phyloP scores from a whole-genome alignment of 2,113 vertebrate genomes.

The Copsychus sechellarum region DNA sequence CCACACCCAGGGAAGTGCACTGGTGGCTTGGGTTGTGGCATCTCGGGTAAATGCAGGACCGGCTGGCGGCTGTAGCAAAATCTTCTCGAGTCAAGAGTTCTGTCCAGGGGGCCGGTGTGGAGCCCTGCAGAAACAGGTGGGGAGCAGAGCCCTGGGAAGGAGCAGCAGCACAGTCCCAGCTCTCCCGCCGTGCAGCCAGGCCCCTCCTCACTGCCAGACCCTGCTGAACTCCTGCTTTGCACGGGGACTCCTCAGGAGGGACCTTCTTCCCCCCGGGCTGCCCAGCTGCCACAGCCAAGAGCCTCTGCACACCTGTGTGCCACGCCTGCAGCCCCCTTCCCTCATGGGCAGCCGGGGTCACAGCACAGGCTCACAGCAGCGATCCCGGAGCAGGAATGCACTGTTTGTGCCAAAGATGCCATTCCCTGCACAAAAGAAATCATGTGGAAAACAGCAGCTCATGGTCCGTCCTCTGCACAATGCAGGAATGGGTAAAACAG shows the following conservation, averaged over 20 bases:
- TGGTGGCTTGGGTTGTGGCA: neutral
- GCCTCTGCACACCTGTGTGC: neutral
- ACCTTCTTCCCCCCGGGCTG: no score
- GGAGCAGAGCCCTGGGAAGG: neutral
- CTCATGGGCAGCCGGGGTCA: accelerated
- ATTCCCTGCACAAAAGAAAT: neutral
- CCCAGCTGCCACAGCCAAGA: neutral
- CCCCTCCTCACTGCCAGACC: neutral
- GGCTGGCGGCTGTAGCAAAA: neutral
- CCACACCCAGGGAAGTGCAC: neutral
- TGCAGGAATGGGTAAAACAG: conserved; percentile 47
- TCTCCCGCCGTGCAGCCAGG: accelerated
- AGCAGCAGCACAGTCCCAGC: neutral
- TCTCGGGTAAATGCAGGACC: neutral
- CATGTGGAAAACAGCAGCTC: conserved; percentile 10
- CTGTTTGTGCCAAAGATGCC: neutral
- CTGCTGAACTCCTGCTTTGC: neutral
- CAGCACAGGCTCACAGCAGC: neutral
- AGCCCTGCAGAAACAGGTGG: neutral
- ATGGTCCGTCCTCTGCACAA: neutral
- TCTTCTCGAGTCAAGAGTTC: neutral
- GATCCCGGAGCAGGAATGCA: neutral
- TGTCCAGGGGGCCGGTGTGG: accelerated
- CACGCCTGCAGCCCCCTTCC: neutral
- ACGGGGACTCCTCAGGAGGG: no score